Conservation (phyloP, 2,797 vertebrate species). For the Phyllotis vaccarum region DNA sequence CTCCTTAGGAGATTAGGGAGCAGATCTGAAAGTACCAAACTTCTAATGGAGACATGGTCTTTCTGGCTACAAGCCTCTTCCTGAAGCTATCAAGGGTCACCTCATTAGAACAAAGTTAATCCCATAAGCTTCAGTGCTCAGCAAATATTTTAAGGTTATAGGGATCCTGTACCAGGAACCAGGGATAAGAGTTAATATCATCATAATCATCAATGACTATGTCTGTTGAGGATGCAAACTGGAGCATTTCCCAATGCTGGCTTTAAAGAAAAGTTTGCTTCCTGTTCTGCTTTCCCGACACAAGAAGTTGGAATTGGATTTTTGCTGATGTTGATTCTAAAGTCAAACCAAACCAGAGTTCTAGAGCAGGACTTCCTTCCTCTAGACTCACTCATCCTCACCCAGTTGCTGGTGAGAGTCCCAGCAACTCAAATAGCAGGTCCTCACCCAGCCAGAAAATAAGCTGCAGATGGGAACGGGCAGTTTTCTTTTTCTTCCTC, state of each 20-base stretch:
- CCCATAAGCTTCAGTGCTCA: not conserved
- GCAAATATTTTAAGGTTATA: constrained; percentile 8
- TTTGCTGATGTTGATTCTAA: not conserved
- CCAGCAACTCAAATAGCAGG: not conserved
- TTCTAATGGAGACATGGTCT: not conserved
- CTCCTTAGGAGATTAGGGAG: not conserved
- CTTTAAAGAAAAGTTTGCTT: not conserved
- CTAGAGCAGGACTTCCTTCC: not conserved
- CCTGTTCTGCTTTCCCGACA: not conserved
- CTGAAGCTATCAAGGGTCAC: not conserved
- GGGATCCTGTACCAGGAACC: not conserved
- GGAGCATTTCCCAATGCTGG: not conserved
- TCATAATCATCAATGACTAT: not conserved
- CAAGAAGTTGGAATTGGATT: not conserved
- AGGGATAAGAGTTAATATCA: not conserved
- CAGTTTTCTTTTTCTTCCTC: not conserved
- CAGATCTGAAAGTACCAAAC: not conserved
- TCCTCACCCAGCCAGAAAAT: not conserved
- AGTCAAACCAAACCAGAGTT: not conserved
- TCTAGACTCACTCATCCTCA: not conserved
- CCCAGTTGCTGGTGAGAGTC: not conserved
- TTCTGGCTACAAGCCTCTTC: not conserved
- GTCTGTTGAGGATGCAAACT: not conserved
- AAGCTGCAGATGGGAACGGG: not conserved
- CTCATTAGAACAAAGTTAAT: not conserved